These are phyloP conservation scores for Hyles vespertilio DNA, from an alignment of 1,140 invertebrate species.

Conservation along the genomic window DNA sequence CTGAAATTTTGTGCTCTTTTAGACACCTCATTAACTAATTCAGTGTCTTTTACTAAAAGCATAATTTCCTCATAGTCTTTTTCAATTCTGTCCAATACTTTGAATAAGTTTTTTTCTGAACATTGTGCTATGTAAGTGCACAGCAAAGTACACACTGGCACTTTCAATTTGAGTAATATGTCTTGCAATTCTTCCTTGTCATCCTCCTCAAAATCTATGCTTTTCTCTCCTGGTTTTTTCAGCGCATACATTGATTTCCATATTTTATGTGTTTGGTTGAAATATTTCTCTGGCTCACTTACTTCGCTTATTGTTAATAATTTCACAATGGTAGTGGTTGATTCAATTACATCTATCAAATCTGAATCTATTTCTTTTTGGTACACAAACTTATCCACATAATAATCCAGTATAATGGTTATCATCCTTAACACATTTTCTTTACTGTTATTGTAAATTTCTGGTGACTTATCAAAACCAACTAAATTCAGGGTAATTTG, in stretches of 20 bases:
- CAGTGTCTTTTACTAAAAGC: slow-evolving; percentile 31
- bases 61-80: slow-evolving; percentile 47
- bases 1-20: slow-evolving; percentile 43
- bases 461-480: slow-evolving; percentile 45
- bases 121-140: slow-evolving; percentile 48
- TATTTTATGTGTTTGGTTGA: slow-evolving; percentile 43
- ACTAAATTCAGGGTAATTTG: slow-evolving; percentile 56
- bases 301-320: slow-evolving; percentile 34
- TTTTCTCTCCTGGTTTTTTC: slow-evolving; percentile 34
- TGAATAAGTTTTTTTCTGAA: slow-evolving; percentile 36
- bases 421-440: slow-evolving; percentile 43
- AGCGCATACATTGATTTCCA: slow-evolving; percentile 45
- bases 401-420: slow-evolving; percentile 48
- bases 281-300: slow-evolving; percentile 36
- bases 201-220: slow-evolving; percentile 50
- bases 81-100: slow-evolving; percentile 37
- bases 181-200: slow-evolving; percentile 47
- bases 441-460: slow-evolving; percentile 44
- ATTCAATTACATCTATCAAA: slow-evolving; percentile 60
- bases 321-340: slow-evolving; percentile 44
- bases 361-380: slow-evolving; percentile 59
- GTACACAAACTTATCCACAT: slow-evolving; percentile 51
- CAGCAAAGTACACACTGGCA: slow-evolving; percentile 40
- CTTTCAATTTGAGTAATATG: slow-evolving; percentile 44
- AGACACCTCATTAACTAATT: slow-evolving; percentile 28